Evolutionary conservation across 2,888 invertebrate species (phyloP).

Genomic region (Leucozona laternaria): DNA sequence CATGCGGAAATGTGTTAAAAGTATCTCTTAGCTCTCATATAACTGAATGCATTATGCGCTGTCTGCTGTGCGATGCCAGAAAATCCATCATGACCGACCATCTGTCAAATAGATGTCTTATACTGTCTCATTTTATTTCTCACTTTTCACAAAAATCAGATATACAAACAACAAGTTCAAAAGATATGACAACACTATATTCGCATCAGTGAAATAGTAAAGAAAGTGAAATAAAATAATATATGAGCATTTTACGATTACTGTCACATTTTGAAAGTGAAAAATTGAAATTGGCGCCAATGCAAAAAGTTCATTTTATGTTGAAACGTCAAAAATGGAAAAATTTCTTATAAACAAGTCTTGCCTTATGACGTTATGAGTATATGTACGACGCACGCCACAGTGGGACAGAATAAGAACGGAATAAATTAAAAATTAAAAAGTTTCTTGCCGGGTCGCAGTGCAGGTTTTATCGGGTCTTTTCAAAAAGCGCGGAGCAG

Average conservation of each 20-base stretch:
- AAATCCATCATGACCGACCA: constrained; percentile 26
- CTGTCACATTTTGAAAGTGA: constrained; percentile 39
- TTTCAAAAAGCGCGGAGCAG: too few relatives aligned
- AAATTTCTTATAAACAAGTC: constrained; percentile 2
- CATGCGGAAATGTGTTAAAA: constrained; percentile 33
- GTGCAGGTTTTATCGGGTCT: too few relatives aligned
- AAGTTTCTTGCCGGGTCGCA: too few relatives aligned
- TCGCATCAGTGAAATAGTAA: neutral
- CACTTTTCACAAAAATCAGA: neutral
- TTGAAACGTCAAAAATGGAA: constrained; percentile 11
- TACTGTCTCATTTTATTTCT: constrained; percentile 12
- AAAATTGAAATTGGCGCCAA: constrained; percentile 32
- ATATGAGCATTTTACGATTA: constrained; percentile 30
- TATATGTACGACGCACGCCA: neutral
- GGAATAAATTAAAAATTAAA: neutral
- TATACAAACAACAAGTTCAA: constrained; percentile 20
- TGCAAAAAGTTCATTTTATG: constrained; percentile 17
- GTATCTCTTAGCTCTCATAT: constrained; percentile 14
- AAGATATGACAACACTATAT: constrained; percentile 10
- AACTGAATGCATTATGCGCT: neutral
- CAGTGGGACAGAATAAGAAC: neutral
- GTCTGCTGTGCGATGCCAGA: neutral
- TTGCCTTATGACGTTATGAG: neutral
- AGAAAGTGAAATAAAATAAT: constrained; percentile 13
- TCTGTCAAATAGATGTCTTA: constrained; percentile 23